A percentile compares a stretch with the other conserved stretches of the same genome.
Evolutionary conservation across 53 echinoderm and acorn worm species (phyloP).

Genomic region (Holothuria scabra): DNA sequence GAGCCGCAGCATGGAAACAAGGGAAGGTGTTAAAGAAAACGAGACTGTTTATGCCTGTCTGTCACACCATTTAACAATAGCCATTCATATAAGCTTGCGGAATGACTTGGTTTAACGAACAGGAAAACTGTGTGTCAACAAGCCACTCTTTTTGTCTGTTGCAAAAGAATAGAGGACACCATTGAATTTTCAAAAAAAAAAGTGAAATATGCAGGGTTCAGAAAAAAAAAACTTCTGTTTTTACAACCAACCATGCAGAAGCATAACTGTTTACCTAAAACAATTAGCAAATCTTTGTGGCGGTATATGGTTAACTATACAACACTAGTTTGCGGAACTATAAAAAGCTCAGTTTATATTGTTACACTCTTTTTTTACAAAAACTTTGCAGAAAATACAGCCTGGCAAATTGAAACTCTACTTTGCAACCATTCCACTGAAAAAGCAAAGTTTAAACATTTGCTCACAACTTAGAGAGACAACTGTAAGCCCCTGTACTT

Average conservation of each 20-base stretch:
- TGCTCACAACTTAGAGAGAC: no score
- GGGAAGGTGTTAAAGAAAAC: slow-evolving; percentile 28
- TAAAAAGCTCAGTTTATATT: no score
- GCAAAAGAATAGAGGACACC: background rate
- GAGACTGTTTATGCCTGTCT: slow-evolving; percentile 42
- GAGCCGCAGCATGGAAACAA: slow-evolving; percentile 24
- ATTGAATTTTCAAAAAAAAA: slow-evolving; percentile 9
- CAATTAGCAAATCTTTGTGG: background rate
- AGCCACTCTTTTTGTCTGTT: slow-evolving; percentile 44
- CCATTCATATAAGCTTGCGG: slow-evolving; percentile 14
- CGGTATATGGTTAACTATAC: no score
- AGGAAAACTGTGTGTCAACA: slow-evolving; percentile 40
- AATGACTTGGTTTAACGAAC: slow-evolving; percentile 4
- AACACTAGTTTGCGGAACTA: no score
- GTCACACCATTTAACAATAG: slow-evolving; percentile 31
- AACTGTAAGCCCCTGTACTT: no score
- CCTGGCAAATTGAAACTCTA: no score
- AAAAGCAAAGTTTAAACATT: no score
- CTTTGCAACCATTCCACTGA: no score
- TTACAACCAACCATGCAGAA: slow-evolving; percentile 21
- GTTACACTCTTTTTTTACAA: no score
- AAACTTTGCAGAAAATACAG: no score
- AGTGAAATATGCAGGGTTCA: background rate
- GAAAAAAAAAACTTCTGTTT: slow-evolving; percentile 22
- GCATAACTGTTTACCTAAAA: slow-evolving; percentile 41